Percentiles rank a stretch among this genome's conserved stretches.
Evolutionary conservation across 2,888 invertebrate genomes (phyloP).

Genomic region (Hyalella azteca): DNA sequence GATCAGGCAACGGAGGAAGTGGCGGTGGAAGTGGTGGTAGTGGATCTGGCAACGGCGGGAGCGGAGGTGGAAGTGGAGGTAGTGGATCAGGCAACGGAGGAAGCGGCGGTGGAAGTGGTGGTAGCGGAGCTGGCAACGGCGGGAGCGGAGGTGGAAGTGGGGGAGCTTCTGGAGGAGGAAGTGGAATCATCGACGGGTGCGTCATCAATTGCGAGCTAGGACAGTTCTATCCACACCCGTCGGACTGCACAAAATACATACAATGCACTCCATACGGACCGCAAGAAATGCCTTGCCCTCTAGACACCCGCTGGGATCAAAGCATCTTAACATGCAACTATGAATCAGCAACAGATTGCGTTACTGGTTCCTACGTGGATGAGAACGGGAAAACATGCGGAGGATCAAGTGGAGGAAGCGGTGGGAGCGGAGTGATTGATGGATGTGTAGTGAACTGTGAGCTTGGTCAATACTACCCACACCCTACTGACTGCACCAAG

Average conservation of each 20-base stretch:
- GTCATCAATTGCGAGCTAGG: conserved; percentile 26
- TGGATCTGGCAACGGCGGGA: not conserved
- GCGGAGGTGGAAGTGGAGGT: conserved; percentile 7
- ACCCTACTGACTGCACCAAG: conserved; percentile 53
- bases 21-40: conserved; percentile 22
- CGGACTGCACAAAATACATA: conserved; percentile 57
- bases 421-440: not conserved
- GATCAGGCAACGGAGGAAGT: conserved; percentile 2
- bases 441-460: conserved; percentile 40
- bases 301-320: conserved; percentile 43
- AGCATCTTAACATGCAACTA: conserved; percentile 39
- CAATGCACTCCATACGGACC: conserved; percentile 56
- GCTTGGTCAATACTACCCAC: conserved; percentile 43
- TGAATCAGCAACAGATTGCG: conserved; percentile 23
- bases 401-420: not conserved
- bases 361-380: conserved; percentile 23
- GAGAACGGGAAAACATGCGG: conserved; percentile 1
- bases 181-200: conserved; percentile 36
- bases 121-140: not conserved
- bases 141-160: conserved; percentile 7
- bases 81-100: conserved; percentile 34
- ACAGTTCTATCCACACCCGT: conserved; percentile 46
- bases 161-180: not conserved
- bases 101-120: conserved; percentile 22
- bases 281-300: conserved; percentile 42